Conservation (phyloP, 1,140 invertebrate species). For the Mycetomoellerius zeteki region DNA sequence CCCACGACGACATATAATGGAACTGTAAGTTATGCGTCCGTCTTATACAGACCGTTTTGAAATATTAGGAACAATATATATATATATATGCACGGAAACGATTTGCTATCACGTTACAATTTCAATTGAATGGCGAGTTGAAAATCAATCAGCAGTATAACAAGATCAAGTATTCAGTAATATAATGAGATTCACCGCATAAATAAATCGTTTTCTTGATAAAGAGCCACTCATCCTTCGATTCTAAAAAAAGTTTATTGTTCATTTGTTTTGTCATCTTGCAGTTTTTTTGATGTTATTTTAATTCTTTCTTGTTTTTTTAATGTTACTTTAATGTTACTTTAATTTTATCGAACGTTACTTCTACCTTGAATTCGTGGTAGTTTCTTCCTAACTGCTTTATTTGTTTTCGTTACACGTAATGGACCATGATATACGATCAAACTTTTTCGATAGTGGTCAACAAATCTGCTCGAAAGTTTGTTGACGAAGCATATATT, state of each 20-base stretch:
- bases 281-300: neutral
- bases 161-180: neutral
- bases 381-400: neutral
- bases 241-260: constrained; percentile 9
- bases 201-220: neutral
- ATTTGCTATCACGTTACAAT: neutral
- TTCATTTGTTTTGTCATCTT: constrained; percentile 5
- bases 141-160: constrained; percentile 32
- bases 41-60: neutral
- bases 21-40: neutral
- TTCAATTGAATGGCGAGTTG: neutral
- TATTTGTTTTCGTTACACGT: constrained; percentile 21
- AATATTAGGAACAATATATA: constrained; percentile 9
- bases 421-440: neutral
- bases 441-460: constrained; percentile 39
- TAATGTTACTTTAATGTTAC: too few relatives aligned
- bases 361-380: neutral
- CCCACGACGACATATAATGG: neutral
- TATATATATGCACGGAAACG: neutral
- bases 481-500: neutral
- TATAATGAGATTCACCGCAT: neutral
- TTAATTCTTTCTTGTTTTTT: too few relatives aligned
- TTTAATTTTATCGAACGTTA: constrained; percentile 38
- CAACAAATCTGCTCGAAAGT: constrained; percentile 35
- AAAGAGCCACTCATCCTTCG: neutral